These are phyloP conservation scores for Spodoptera littoralis DNA, from an alignment of 2,888 invertebrate species.

Conservation along the genomic window DNA sequence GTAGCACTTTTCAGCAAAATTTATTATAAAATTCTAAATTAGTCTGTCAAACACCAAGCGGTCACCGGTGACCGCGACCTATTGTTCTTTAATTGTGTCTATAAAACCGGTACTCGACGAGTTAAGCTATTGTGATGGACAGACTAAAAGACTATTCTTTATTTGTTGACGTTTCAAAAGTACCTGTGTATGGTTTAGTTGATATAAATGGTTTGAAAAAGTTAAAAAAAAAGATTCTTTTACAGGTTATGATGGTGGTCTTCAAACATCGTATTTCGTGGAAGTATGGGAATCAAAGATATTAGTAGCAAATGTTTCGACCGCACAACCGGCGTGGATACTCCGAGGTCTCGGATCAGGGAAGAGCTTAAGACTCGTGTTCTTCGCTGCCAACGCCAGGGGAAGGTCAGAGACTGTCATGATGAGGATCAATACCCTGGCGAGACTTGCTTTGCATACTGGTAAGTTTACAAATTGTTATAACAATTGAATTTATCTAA, in stretches of 20 bases:
- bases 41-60: too few relatives aligned
- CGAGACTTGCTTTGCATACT: slow-evolving; percentile 79
- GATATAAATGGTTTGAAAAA: too few relatives aligned
- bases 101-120: too few relatives aligned
- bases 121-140: too few relatives aligned
- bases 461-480: slow-evolving; percentile 60
- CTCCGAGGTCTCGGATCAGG: slow-evolving; percentile 94
- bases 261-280: slow-evolving; percentile 92
- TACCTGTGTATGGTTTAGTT: too few relatives aligned
- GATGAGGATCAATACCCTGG: slow-evolving; percentile 77
- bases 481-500: too few relatives aligned
- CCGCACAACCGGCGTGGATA: slow-evolving; percentile 92
- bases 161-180: too few relatives aligned
- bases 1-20: too few relatives aligned
- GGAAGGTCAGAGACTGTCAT: slow-evolving; percentile 93
- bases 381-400: slow-evolving; percentile 95
- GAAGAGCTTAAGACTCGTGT: slow-evolving; percentile 92
- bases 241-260: slow-evolving; percentile 93
- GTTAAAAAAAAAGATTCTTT: not conserved
- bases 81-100: too few relatives aligned
- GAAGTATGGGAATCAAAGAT: slow-evolving; percentile 91
- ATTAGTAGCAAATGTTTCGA: slow-evolving; percentile 91
- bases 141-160: too few relatives aligned
- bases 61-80: too few relatives aligned
- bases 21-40: too few relatives aligned